Conservation (phyloP, 2,888 invertebrate genomes). For the Anorthoa munda region DNA sequence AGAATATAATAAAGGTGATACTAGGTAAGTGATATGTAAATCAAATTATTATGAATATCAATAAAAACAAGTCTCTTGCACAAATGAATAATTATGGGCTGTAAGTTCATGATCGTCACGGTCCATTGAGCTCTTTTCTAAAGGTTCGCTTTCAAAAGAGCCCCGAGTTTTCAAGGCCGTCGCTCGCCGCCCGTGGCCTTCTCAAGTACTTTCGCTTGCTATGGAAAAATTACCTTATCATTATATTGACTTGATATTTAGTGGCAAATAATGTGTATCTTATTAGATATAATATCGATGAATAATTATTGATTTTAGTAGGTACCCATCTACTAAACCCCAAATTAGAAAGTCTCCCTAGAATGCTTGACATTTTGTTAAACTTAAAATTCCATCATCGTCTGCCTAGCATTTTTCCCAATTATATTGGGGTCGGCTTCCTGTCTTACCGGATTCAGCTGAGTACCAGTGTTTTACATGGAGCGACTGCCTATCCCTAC, state of each 20-base stretch:
- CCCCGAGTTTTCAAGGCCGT: constrained; percentile 83
- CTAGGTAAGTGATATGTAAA: neutral
- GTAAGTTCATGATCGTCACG: constrained; percentile 88
- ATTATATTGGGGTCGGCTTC: no score
- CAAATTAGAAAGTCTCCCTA: no score
- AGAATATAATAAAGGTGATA: no score
- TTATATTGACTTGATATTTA: constrained; percentile 18
- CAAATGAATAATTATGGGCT: constrained; percentile 63
- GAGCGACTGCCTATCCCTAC: no score
- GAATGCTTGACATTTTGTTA: neutral
- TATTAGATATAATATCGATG: neutral
- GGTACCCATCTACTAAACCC: neutral
- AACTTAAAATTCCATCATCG: neutral
- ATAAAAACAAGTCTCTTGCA: constrained; percentile 61
- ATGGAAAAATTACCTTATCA: constrained; percentile 49
- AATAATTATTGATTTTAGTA: neutral
- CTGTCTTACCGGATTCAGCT: no score
- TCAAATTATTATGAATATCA: constrained; percentile 6
- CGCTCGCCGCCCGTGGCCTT: constrained; percentile 74
- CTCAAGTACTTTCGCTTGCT: constrained; percentile 74
- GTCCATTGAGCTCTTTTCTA: constrained; percentile 84
- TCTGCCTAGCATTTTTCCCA: no score
- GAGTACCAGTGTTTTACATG: no score
- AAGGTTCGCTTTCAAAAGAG: constrained; percentile 84
- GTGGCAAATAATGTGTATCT: neutral